These are phyloP conservation scores for Apamea monoglypha DNA, from an alignment of 2,888 invertebrate species.

Conservation along the genomic window DNA sequence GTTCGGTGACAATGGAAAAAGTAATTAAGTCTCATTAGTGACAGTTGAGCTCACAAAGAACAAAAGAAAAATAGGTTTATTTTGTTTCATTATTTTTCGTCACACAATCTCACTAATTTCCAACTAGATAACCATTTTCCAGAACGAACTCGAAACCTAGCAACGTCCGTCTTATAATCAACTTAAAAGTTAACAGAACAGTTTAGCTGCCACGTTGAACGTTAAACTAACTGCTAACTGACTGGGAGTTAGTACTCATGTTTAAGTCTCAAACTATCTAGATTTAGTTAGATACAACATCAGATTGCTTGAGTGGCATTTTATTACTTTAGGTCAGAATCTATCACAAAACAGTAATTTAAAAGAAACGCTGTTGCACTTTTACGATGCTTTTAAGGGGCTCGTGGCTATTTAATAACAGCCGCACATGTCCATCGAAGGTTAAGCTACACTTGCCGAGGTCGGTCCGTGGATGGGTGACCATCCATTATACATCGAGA, in stretches of 20 bases:
- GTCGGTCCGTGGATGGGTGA: too few species aligned
- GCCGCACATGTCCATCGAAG: too few species aligned
- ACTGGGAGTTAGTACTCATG: background rate
- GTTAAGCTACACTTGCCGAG: too few species aligned
- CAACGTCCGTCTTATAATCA: constrained; percentile 7
- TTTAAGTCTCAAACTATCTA: background rate
- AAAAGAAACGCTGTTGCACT: background rate
- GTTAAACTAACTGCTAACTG: constrained; percentile 22
- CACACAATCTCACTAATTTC: background rate
- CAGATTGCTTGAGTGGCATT: background rate
- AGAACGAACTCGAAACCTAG: background rate
- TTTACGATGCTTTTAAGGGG: too few species aligned
- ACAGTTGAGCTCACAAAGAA: too few species aligned
- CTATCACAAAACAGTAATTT: background rate
- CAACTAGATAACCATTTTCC: background rate
- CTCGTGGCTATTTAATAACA: too few species aligned
- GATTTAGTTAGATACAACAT: background rate
- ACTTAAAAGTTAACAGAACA: constrained; percentile 7
- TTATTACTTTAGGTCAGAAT: background rate
- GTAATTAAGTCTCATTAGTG: too few species aligned
- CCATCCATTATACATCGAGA: too few species aligned
- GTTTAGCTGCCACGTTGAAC: constrained; percentile 18
- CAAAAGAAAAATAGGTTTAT: too few species aligned
- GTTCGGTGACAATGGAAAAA: too few species aligned
- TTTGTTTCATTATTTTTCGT: background rate